Conservation (phyloP, 2,113 vertebrate species). For the Protobothrops mucrosquamatus region DNA sequence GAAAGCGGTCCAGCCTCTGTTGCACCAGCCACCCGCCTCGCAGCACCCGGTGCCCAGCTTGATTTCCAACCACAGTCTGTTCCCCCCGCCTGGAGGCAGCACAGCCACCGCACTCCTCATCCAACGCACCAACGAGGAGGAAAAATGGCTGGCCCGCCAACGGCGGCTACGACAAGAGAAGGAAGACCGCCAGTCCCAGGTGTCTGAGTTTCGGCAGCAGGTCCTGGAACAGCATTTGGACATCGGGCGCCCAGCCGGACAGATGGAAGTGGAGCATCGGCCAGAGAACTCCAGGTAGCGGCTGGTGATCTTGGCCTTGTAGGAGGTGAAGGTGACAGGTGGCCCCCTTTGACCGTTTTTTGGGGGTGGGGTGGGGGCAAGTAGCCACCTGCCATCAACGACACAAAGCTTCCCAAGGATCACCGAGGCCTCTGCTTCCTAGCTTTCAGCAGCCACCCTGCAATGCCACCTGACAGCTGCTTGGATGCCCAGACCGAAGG, state of each 20-base stretch:
- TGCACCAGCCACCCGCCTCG: slow-evolving; percentile 74
- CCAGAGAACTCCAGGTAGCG: slow-evolving; percentile 82
- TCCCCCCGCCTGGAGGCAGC: slow-evolving; percentile 77
- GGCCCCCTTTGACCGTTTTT: not conserved
- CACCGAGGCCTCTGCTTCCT: not conserved
- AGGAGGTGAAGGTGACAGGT: not conserved
- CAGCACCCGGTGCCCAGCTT: slow-evolving; percentile 86
- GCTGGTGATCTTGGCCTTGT: not conserved
- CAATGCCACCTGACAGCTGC: slow-evolving; percentile 52
- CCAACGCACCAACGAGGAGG: slow-evolving; percentile 92
- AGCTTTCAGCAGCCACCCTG: not conserved
- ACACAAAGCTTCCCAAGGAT: not conserved
- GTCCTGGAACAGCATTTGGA: slow-evolving; percentile 96
- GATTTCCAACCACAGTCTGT: slow-evolving; percentile 82
- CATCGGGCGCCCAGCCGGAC: slow-evolving; percentile 74
- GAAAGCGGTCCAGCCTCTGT: slow-evolving; percentile 83
- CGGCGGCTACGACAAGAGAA: slow-evolving; percentile 94
- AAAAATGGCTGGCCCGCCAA: slow-evolving; percentile 94
- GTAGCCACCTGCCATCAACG: not conserved
- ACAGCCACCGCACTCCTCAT: slow-evolving; percentile 81
- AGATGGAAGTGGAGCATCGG: slow-evolving; percentile 77
- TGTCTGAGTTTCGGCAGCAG: slow-evolving; percentile 96
- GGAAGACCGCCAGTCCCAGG: slow-evolving; percentile 95
- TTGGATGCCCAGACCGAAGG: slow-evolving; percentile 41
- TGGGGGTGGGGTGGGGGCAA: not conserved